Base-by-base conservation (phyloP, 2,113 vertebrate genomes). In the Lucifuga dentata region DNA sequence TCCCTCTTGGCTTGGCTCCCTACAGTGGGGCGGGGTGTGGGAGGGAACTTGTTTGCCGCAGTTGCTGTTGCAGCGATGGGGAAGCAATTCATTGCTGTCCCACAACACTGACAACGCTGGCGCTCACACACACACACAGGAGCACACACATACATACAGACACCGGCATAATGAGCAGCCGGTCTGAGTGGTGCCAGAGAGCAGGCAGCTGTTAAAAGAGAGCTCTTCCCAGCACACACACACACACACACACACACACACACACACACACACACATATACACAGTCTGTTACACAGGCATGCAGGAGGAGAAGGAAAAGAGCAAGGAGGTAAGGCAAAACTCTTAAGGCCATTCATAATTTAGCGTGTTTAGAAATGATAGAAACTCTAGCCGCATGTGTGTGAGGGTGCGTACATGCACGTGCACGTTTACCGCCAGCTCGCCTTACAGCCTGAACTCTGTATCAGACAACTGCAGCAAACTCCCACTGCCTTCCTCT, bases 81-180 rank as follows among this genome's bases (percentile, higher is more conserved):
- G 89, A 92, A 91, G 87, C 77, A 84, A 89, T 91, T 89, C 86
- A 80, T 80, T 84, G 89, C 89, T 88, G 89, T 83, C 71, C 90
- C 88, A 89, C 80, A 90, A 85, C 82, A 55, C 44, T 64, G 59
- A 70, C 71, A 38, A 23, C 8, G 11, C 56, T 50, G 16, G 9
- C 53, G 23, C 44, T 41, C 55, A 41, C 46, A 36, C 61, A 32
- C 20, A 40, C 45, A 55, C 33, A 10, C 23, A 41, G 11, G 20
- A 21, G 59, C 46, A 55, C 49, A 41, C 38, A 36, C 33, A 49
- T 56, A 75, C 60, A 60, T 26, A 72, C 41, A 60, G 17, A 58
- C 36, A 52, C 40, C 2, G 11, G 53, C 57, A 81, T 53, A 78
- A 68, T 73, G 73, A 81, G 78, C 63, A 80, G 78, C 56, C 49